Evolutionary conservation across 2,888 invertebrate species (phyloP), one percentile per base, ranked within the genome.

Genomic region (Agelastica alni): DNA sequence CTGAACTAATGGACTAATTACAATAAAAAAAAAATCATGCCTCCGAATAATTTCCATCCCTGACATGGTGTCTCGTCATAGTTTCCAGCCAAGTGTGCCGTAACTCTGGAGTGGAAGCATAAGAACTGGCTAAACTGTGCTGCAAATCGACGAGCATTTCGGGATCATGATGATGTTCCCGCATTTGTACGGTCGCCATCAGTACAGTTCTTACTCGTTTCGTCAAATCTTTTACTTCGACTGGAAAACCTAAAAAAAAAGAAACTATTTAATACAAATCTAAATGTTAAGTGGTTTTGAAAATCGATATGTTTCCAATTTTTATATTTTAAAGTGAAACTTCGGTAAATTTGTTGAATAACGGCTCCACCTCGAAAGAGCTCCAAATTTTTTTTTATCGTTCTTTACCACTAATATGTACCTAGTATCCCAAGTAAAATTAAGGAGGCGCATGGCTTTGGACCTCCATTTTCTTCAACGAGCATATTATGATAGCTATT

Each of bases 81-180:
- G 93, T 92, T 64, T 95, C 89, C n/a, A 97, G 84, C 96, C 96
- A 96, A 0, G 96, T 96, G 75, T 93, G 92, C 0, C 97, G 80
- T 54, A 97, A 79, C 67, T 96, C 93, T 0, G 97, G 96, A 0
- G 96, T 96, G 30, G 94, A 94, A 36, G 96, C 93, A 69, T 93
- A 93, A 0, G 93, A 93, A 75, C 93, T 93, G 2, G 96, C 96
- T 60, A 96, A 77, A 55, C 93, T 91, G 74, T 94, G 90, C 75
- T 96, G 95, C 54, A 96, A 78, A 76, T 96, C 96, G 0, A 94
- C 86, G 59, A 95, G 76, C 79, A 94, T 90, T 71, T 96, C 94
- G 4, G 95, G 93, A 75, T 98, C 96, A 79, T 93, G 81, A 76
- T 93, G 84, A 76, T 96, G 86, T 70, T 96, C 84, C 61, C 91